Conservation (phyloP, 1,140 invertebrate species). For the Cyrtorhinus lividipennis region DNA sequence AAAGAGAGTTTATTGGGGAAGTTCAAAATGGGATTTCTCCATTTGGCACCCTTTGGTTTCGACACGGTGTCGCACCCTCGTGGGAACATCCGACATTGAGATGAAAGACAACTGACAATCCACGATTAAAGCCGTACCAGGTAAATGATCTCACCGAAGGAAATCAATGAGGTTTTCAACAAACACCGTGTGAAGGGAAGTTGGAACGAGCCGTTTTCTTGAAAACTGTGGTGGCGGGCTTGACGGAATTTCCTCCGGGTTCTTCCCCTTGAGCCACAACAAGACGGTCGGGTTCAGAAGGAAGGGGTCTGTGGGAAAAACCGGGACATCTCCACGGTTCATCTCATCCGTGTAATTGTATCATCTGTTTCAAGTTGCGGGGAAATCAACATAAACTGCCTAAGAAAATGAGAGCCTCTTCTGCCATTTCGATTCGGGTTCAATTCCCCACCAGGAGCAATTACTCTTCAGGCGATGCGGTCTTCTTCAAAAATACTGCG, state of each 20-base stretch:
- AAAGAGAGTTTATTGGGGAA: too few relatives aligned
- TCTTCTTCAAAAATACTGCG: not conserved
- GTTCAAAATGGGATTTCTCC: too few relatives aligned
- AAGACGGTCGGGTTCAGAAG: not conserved
- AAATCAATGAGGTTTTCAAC: conserved; percentile 2
- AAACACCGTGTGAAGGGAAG: conserved; percentile 9
- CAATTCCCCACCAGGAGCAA: not conserved
- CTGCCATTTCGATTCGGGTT: not conserved
- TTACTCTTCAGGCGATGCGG: not conserved
- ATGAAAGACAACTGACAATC: too few relatives aligned
- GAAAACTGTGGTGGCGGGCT: not conserved
- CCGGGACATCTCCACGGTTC: conserved; percentile 12
- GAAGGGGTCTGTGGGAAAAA: conserved; percentile 13
- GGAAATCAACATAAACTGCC: conserved; percentile 13
- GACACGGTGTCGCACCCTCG: too few relatives aligned
- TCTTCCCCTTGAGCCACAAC: too few relatives aligned
- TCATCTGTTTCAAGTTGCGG: conserved; percentile 3
- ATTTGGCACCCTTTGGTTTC: too few relatives aligned
- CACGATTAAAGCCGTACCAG: too few relatives aligned
- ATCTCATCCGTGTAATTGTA: conserved; percentile 15
- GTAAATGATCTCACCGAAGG: not conserved
- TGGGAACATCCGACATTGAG: too few relatives aligned
- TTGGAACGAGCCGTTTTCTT: not conserved
- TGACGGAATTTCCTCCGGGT: not conserved
- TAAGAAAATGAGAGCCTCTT: not conserved